A percentile compares a stretch with the other conserved stretches of the same genome.
Conservation (phyloP, 2,113 vertebrate genomes). For the Thalassoma bifasciatum region DNA sequence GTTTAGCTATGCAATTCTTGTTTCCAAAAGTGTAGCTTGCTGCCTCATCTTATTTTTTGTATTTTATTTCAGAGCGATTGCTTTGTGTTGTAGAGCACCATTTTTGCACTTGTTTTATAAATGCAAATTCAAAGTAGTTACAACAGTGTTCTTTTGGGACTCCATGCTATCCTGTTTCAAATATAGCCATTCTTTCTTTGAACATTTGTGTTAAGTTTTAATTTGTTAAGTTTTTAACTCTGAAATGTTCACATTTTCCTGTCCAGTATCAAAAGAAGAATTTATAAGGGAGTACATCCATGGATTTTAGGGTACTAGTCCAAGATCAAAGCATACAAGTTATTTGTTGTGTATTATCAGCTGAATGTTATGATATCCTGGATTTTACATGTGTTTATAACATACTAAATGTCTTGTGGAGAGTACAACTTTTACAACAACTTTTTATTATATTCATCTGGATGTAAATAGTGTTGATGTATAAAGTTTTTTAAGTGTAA, state of each 20-base stretch:
- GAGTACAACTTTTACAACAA: neutral
- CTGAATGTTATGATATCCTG: constrained; percentile 2
- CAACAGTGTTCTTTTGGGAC: neutral
- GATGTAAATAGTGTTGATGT: constrained; percentile 4
- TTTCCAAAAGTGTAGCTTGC: neutral
- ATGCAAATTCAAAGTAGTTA: neutral
- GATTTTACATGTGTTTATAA: constrained; percentile 9
- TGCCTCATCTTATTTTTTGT: neutral
- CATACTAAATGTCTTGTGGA: neutral
- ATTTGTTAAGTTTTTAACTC: neutral
- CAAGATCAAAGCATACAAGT: neutral
- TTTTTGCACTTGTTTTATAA: constrained; percentile 33
- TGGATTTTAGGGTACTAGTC: neutral
- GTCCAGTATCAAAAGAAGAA: neutral
- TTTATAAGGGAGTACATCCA: no score
- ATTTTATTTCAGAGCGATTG: neutral
- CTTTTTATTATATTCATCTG: constrained; percentile 14
- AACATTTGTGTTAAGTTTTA: neutral
- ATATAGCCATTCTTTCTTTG: neutral
- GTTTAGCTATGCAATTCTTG: neutral
- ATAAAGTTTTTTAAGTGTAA: neutral
- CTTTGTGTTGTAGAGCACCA: neutral
- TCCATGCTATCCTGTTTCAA: neutral
- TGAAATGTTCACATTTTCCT: neutral
- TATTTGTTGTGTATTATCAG: neutral